Evolutionary conservation across 2,888 invertebrate species (phyloP).

Genomic region (Marronus borbonicus): DNA sequence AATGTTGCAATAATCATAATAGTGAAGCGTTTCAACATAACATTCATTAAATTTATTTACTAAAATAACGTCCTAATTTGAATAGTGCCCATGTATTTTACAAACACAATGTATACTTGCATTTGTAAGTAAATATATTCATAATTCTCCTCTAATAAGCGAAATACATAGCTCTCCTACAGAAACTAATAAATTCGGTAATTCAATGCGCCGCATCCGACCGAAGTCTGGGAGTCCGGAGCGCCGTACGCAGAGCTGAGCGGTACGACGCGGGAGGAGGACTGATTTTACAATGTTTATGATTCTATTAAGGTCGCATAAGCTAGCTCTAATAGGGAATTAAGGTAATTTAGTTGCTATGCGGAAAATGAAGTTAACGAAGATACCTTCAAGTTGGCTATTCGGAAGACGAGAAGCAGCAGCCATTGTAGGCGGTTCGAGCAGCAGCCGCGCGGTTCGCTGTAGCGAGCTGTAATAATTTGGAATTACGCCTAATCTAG

Average conservation of each 20-base stretch:
- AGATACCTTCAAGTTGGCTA: conserved; percentile 58
- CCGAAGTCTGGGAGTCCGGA: conserved; percentile 9
- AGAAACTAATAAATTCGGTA: conserved; percentile 35
- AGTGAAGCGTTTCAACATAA: too few species aligned
- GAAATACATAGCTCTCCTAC: background rate
- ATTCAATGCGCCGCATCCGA: conserved; percentile 9
- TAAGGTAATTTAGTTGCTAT: conserved; percentile 67
- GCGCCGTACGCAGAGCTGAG: background rate
- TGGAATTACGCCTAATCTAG: conserved; percentile 64
- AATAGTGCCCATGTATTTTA: too few species aligned
- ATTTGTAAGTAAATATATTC: too few species aligned
- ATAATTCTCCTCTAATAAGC: too few species aligned
- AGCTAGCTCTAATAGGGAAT: conserved; percentile 65
- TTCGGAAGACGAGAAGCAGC: conserved; percentile 48
- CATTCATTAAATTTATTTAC: too few species aligned
- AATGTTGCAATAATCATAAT: too few species aligned
- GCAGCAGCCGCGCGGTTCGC: conserved; percentile 61
- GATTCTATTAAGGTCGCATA: conserved; percentile 65
- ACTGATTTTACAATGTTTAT: conserved; percentile 64
- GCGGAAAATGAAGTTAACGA: conserved; percentile 67
- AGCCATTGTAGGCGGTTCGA: conserved; percentile 46
- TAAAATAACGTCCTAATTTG: too few species aligned
- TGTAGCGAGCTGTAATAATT: conserved; percentile 67
- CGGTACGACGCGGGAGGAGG: conserved; percentile 23
- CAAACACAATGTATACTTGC: too few species aligned